Percentiles rank a stretch among this genome's conserved stretches.
These are phyloP conservation scores for Agriopis leucophaearia DNA, from an alignment of 2,888 invertebrate genomes.

Conservation along the genomic window DNA sequence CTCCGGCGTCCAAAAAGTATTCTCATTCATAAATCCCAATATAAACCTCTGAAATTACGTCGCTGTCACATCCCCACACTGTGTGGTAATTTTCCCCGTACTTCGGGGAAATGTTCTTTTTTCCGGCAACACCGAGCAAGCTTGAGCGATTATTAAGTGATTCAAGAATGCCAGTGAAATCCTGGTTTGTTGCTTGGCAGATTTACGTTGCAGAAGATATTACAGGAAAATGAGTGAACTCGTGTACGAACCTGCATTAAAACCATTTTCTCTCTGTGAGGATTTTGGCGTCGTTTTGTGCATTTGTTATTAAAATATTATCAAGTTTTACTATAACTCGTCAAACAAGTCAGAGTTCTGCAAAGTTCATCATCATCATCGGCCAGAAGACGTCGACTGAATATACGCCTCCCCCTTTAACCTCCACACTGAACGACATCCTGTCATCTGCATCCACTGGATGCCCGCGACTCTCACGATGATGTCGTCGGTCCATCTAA, in stretches of 20 bases:
- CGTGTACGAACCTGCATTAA: not conserved
- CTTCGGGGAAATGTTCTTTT: conserved; percentile 43
- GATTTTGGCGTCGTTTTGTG: too few species aligned
- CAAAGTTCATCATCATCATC: too few species aligned
- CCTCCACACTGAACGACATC: too few species aligned
- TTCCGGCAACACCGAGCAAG: conserved; percentile 41
- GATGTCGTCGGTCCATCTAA: too few species aligned
- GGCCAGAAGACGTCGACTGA: too few species aligned
- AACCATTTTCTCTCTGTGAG: not conserved
- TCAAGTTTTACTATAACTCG: too few species aligned
- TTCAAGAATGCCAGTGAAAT: conserved; percentile 36
- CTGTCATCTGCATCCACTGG: too few species aligned
- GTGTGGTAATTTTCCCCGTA: conserved; percentile 36
- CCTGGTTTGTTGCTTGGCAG: conserved; percentile 27
- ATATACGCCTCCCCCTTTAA: too few species aligned
- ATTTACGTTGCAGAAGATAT: conserved; percentile 21
- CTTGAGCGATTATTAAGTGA: conserved; percentile 43
- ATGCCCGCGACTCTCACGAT: too few species aligned
- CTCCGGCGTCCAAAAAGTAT: conserved; percentile 20
- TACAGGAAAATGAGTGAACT: not conserved
- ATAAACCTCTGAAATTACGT: conserved; percentile 24
- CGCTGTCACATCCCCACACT: conserved; percentile 20
- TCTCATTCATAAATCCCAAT: conserved; percentile 29
- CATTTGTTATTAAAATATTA: too few species aligned
- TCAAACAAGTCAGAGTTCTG: too few species aligned